phyloP scores from a whole-genome alignment of 2,797 vertebrate species.

The Spinibarbus caldwelli region DNA sequence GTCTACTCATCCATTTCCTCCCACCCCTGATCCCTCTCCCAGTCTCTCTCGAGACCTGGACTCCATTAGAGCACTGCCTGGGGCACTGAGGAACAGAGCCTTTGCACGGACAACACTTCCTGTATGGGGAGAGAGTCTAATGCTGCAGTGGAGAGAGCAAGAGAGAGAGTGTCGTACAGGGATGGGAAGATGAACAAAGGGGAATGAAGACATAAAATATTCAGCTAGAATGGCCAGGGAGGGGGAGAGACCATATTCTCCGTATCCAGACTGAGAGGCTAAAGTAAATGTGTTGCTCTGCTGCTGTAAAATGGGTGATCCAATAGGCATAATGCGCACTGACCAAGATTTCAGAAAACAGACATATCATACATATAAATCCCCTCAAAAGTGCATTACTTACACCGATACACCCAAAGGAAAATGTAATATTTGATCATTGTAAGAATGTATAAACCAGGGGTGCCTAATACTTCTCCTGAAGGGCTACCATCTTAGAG shows the following conservation, averaged over 20 bases:
- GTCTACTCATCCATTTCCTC: conserved; percentile 44
- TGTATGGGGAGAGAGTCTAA: conserved; percentile 50
- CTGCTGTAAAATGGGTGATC: conserved; percentile 17
- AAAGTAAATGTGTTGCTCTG: neutral
- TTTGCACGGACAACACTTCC: conserved; percentile 67
- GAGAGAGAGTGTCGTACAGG: conserved; percentile 1
- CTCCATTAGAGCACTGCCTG: conserved; percentile 75
- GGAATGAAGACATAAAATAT: conserved; percentile 51
- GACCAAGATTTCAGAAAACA: neutral
- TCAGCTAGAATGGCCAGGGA: conserved; percentile 25
- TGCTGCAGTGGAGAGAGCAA: conserved; percentile 43
- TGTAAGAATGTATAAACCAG: neutral
- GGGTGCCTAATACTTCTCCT: neutral
- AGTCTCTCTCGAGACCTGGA: conserved; percentile 70
- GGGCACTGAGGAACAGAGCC: conserved; percentile 50
- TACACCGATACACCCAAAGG: neutral
- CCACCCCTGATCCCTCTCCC: conserved; percentile 36
- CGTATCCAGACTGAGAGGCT: neutral
- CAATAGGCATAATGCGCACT: neutral
- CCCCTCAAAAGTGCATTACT: neutral
- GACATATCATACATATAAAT: neutral
- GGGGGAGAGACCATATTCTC: conserved; percentile 11
- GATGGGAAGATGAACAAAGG: neutral
- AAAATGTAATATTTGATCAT: neutral
- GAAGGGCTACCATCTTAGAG: neutral